Percentiles rank a stretch among this genome's conserved stretches.
Evolutionary conservation across 2,888 invertebrate species (phyloP).

Genomic region (Heliconius erato): DNA sequence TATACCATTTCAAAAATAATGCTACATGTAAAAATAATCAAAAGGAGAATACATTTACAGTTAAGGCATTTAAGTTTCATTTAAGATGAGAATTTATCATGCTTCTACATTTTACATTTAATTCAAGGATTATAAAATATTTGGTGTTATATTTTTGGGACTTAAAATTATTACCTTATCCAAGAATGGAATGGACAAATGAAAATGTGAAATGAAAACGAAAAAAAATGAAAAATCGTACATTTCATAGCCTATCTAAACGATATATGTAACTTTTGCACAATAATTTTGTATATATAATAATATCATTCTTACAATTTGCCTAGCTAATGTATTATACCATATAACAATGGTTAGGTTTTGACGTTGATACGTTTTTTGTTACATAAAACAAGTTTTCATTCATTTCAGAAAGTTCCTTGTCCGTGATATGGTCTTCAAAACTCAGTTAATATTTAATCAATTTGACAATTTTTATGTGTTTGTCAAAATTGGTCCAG

Average conservation of each 20-base stretch:
- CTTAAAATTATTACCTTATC: conserved; percentile 71
- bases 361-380: conserved; percentile 10
- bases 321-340: conserved; percentile 71
- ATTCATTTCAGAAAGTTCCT: not conserved
- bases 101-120: conserved; percentile 61
- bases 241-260: conserved; percentile 79
- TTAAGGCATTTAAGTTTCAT: conserved; percentile 61
- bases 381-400: not conserved
- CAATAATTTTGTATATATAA: conserved; percentile 72
- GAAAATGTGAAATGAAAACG: conserved; percentile 50
- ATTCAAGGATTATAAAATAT: conserved; percentile 67
- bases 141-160: conserved; percentile 74
- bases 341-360: conserved; percentile 64
- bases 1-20: conserved; percentile 61
- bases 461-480: not conserved
- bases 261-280: conserved; percentile 67
- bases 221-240: conserved; percentile 58
- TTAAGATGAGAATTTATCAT: conserved; percentile 55
- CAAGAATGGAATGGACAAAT: conserved; percentile 63
- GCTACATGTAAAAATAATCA: conserved; percentile 57
- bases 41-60: conserved; percentile 52
- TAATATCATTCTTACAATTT: conserved; percentile 76
- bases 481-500: not conserved
- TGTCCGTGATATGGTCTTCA: not conserved
- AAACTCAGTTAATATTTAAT: not conserved